Conservation (phyloP, 1,140 invertebrate genomes). For the Diabrotica virgifera region DNA sequence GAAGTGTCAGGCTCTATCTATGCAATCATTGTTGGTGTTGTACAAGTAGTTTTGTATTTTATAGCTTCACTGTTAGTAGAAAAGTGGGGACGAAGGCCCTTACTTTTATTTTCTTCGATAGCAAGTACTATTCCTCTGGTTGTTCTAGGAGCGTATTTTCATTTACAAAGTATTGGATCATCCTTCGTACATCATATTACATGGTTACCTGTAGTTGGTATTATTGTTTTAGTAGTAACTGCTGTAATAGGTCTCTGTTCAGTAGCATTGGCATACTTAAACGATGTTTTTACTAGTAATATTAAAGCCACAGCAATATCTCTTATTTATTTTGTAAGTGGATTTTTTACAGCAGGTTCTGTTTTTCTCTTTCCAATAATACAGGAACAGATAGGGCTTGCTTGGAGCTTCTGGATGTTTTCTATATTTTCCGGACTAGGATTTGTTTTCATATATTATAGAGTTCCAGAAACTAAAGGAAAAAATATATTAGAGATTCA, state of each 20-base stretch:
- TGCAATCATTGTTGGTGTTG: slow-evolving; percentile 73
- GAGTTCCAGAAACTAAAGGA: slow-evolving; percentile 9
- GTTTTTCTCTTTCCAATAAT: slow-evolving; percentile 9
- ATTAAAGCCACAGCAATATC: slow-evolving; percentile 72
- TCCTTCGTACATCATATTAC: slow-evolving; percentile 28
- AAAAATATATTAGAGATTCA: slow-evolving; percentile 12
- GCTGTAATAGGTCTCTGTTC: slow-evolving; percentile 66
- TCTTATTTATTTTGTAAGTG: slow-evolving; percentile 55
- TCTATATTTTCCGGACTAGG: background rate
- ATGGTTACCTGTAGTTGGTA: slow-evolving; percentile 39
- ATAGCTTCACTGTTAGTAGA: slow-evolving; percentile 71
- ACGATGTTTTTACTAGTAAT: slow-evolving; percentile 75
- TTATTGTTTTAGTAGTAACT: slow-evolving; percentile 37
- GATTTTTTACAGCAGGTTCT: background rate
- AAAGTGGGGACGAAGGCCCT: slow-evolving; percentile 65
- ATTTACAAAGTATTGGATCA: slow-evolving; percentile 33
- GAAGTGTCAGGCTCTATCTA: slow-evolving; percentile 54
- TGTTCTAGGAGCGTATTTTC: slow-evolving; percentile 40
- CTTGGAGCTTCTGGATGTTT: slow-evolving; percentile 3
- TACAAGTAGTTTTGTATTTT: slow-evolving; percentile 73
- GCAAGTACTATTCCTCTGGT: slow-evolving; percentile 52
- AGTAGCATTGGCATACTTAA: slow-evolving; percentile 79
- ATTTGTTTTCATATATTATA: slow-evolving; percentile 5
- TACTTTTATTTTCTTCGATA: slow-evolving; percentile 66
- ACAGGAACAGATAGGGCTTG: background rate